These are phyloP conservation scores for Origma solitaria DNA, from an alignment of 2,113 vertebrate genomes.

Conservation along the genomic window DNA sequence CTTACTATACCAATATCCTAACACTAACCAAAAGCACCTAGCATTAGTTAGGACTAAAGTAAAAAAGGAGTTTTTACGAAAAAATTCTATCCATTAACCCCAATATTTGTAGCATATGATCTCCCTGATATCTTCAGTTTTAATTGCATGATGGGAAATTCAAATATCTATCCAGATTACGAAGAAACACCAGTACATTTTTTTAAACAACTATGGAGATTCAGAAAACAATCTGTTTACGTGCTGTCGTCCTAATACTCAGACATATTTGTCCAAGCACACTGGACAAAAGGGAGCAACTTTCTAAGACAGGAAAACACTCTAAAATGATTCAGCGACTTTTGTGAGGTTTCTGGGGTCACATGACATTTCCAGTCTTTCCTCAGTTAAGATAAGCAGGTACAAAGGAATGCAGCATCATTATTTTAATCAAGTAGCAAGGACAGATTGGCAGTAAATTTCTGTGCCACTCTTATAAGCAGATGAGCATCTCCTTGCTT, in stretches of 20 bases:
- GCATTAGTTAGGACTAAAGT: neutral
- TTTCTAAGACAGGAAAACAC: neutral
- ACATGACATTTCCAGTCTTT: neutral
- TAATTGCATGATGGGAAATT: neutral
- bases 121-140: neutral
- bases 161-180: neutral
- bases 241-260: neutral
- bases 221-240: neutral
- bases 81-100: neutral
- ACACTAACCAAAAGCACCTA: neutral
- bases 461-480: neutral
- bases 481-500: neutral
- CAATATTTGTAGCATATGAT: neutral
- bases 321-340: neutral
- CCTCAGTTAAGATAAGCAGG: neutral
- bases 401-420: neutral
- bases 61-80: neutral
- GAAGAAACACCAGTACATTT: neutral
- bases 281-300: neutral
- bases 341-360: neutral
- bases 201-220: neutral
- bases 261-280: neutral
- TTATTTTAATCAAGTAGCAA: neutral
- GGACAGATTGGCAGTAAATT: neutral
- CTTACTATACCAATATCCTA: neutral